A percentile compares a stretch with the other conserved stretches of the same genome.
Evolutionary conservation across 30 jellyfish, hydroid and myxozoan genomes (phyloP).

Genomic region (Rhopilema esculentum): DNA sequence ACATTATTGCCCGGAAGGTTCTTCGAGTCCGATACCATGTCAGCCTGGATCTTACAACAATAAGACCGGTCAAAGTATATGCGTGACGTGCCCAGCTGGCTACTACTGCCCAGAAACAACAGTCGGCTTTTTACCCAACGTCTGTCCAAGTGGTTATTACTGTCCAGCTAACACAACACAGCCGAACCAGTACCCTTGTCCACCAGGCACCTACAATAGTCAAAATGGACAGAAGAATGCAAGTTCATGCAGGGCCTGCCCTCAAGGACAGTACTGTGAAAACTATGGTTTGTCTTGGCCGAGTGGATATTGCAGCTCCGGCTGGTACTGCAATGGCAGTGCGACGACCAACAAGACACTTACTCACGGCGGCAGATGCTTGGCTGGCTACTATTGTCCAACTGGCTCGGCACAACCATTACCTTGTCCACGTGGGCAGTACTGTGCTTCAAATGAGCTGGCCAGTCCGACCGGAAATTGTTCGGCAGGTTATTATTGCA

Average conservation of each 20-base stretch:
- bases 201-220: constrained; percentile 89
- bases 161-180: constrained; percentile 86
- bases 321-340: constrained; percentile 98
- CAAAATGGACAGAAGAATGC: constrained; percentile 73
- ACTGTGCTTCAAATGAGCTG: constrained; percentile 81
- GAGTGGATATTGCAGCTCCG: constrained; percentile 90
- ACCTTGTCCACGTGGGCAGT: constrained; percentile 90
- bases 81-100: constrained; percentile 97
- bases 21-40: constrained; percentile 79
- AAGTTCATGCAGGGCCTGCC: constrained; percentile 83
- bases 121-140: constrained; percentile 20
- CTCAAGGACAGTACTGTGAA: constrained; percentile 87
- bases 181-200: constrained; percentile 87
- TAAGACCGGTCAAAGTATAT: constrained; percentile 78
- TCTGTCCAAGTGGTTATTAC: constrained; percentile 90
- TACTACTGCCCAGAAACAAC: constrained; percentile 88
- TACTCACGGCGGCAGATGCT: constrained; percentile 94
- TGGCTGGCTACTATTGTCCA: constrained; percentile 90
- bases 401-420: constrained; percentile 80
- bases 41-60: constrained; percentile 86
- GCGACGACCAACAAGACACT: constrained; percentile 76
- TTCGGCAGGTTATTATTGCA: constrained; percentile 95
- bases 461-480: constrained; percentile 89
- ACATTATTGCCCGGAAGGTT: constrained; percentile 85
- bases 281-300: constrained; percentile 87